Evolutionary conservation across 2,888 invertebrate species (phyloP).

Genomic region (Vannuccia rotundouncinata): DNA sequence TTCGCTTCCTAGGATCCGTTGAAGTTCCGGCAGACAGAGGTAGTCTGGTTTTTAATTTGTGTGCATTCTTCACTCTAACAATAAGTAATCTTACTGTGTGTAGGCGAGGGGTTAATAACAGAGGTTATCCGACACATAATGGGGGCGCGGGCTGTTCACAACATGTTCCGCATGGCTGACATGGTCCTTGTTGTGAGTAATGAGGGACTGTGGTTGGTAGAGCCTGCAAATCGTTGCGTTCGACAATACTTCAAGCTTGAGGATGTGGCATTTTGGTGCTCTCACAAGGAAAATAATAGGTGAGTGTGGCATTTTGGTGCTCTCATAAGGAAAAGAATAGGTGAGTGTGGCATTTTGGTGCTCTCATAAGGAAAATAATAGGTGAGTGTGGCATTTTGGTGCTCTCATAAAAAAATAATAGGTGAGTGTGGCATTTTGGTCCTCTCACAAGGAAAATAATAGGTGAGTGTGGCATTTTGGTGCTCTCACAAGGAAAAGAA

Average conservation of each 20-base stretch:
- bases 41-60: constrained; percentile 37
- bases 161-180: constrained; percentile 56
- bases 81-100: no score
- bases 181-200: constrained; percentile 52
- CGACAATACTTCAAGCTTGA: constrained; percentile 48
- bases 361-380: no score
- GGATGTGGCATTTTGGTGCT: constrained; percentile 56
- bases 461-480: no score
- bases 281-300: constrained; percentile 52
- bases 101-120: constrained; percentile 54
- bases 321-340: no score
- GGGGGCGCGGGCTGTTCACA: constrained; percentile 56
- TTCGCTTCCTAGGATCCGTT: constrained; percentile 58
- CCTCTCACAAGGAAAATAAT: no score
- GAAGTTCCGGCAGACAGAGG: constrained; percentile 56
- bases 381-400: no score
- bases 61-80: no score
- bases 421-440: no score
- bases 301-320: no score
- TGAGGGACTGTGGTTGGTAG: constrained; percentile 48
- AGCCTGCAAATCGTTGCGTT: neutral
- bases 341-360: no score
- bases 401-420: no score
- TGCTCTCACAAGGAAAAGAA: no score
- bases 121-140: constrained; percentile 56